Evolutionary conservation across 64 coral and sea anemone species (phyloP).

Genomic region (Pocillopora damicornis): DNA sequence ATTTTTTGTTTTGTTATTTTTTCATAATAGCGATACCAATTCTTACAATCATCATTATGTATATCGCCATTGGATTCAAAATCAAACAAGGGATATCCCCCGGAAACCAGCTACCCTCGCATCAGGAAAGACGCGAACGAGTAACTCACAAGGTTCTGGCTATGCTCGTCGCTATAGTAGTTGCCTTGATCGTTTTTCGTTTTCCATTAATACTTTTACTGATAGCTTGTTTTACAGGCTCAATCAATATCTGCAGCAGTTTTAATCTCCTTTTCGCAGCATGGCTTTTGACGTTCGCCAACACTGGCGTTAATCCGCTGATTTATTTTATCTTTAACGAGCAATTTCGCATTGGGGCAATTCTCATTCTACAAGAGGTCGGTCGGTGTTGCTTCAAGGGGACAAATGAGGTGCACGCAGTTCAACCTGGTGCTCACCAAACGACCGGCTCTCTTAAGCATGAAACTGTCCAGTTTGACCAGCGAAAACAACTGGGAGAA

Average conservation of each 20-base stretch:
- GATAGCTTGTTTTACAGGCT: not conserved
- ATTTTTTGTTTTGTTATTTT: slow-evolving; percentile 1
- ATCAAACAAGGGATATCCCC: slow-evolving; percentile 1
- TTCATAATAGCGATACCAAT: slow-evolving; percentile 20
- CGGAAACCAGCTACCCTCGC: slow-evolving; percentile 28
- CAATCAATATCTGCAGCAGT: not conserved
- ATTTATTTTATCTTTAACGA: slow-evolving; percentile 49
- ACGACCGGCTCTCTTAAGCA: not conserved
- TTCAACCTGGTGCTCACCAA: not conserved
- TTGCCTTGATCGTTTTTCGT: slow-evolving; percentile 18
- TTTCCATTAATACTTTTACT: slow-evolving; percentile 18
- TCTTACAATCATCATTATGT: not conserved
- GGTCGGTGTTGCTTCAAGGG: slow-evolving; percentile 3
- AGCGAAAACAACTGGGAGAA: too few relatives aligned
- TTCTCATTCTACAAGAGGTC: not conserved
- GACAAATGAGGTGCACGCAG: not conserved
- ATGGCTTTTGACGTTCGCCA: slow-evolving; percentile 8
- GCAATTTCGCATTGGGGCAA: slow-evolving; percentile 13
- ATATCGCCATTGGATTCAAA: slow-evolving; percentile 51
- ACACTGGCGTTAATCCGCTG: slow-evolving; percentile 28
- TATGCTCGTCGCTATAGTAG: slow-evolving; percentile 37
- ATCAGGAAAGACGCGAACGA: not conserved
- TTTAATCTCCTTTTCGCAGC: not conserved
- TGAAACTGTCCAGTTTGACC: not conserved
- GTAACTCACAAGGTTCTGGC: slow-evolving; percentile 17